Conservation (phyloP, 2,113 vertebrate species). For the Ciconia stormi region DNA sequence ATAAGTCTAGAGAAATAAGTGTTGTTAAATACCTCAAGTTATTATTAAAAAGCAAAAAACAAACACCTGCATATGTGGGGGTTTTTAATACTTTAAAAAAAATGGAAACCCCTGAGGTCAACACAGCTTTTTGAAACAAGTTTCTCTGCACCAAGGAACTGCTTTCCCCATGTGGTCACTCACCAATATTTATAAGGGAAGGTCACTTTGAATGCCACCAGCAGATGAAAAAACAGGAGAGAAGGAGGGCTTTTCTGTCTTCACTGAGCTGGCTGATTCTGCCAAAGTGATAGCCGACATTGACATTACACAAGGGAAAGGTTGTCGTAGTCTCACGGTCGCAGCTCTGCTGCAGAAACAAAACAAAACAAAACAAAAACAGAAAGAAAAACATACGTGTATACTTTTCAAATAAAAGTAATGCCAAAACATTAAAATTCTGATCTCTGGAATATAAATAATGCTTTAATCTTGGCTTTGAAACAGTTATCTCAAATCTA, state of each 20-base stretch:
- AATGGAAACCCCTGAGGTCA: background rate
- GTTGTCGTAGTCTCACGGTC: slow-evolving; percentile 54
- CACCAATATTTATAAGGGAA: slow-evolving; percentile 73
- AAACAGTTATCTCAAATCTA: slow-evolving; percentile 51
- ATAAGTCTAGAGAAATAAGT: background rate
- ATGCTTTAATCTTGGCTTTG: slow-evolving; percentile 64
- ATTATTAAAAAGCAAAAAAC: background rate
- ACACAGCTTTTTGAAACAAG: slow-evolving; percentile 15
- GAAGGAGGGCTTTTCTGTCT: slow-evolving; percentile 62
- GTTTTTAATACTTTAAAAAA: background rate
- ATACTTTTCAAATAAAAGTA: slow-evolving; percentile 21
- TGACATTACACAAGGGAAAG: slow-evolving; percentile 73
- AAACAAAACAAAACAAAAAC: slow-evolving; percentile 52
- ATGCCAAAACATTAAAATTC: slow-evolving; percentile 56
- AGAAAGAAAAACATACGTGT: slow-evolving; percentile 11
- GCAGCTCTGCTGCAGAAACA: slow-evolving; percentile 59
- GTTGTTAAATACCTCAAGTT: background rate
- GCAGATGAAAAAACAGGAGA: slow-evolving; percentile 40
- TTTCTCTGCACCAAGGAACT: slow-evolving; percentile 2
- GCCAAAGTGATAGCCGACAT: slow-evolving; percentile 65
- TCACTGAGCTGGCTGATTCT: slow-evolving; percentile 68
- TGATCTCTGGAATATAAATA: slow-evolving; percentile 57
- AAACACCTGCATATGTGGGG: background rate
- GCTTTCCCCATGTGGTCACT: slow-evolving; percentile 56
- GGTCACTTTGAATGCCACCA: slow-evolving; percentile 74